Base-by-base conservation (phyloP, 2,888 invertebrate species). In the Erannis defoliaria region DNA sequence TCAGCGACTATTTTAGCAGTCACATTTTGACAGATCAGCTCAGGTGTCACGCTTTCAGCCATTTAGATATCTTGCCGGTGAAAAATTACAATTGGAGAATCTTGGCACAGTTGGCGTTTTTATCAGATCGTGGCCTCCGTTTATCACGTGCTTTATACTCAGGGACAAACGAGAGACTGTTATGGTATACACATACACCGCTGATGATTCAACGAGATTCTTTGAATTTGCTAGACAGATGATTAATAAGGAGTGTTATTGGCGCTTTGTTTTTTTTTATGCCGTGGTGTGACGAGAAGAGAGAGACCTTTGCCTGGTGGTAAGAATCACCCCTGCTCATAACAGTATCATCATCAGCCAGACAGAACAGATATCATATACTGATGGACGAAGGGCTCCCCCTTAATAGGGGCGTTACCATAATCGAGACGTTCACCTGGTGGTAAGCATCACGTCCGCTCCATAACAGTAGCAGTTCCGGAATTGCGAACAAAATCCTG, bases 1-100 rank as follows among this genome's bases (percentile, higher is more conserved):
- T 73, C 69, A 73, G 67, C 66, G 49, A 46, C 66, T 54, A 55
- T 59, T 63, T 58, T 55, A 55, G 63, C 67, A 74, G 75, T 77
- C 75, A 55, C 26, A 29, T 59, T 64, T 75, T 79, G 81, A 81
- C 71, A 70, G 76, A 79, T 75, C 70, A 75, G 66, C 74, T 81
- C 80, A 79, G 77, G 77, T 81, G 81, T 72, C 75, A 70, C 65
- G 55, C 71, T 59, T 66, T 65, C 64, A 68, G 69, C 70, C 59
- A 70, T 72, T 73, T 71, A 75, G 75, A 80, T 77, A 82, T 78
- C 73, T 67, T 65, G 59, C 64, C 57, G 62, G 59, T 77, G 77
- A 78, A 75, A 80, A 77, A 81, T 79, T 74, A 82, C 81, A 81
- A 81, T 82, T 72, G 76, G 68, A 68, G 74, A 74, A 75, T 80